Evolutionary conservation across 2,888 invertebrate species (phyloP).

Genomic region (Acanthopleura granulata): DNA sequence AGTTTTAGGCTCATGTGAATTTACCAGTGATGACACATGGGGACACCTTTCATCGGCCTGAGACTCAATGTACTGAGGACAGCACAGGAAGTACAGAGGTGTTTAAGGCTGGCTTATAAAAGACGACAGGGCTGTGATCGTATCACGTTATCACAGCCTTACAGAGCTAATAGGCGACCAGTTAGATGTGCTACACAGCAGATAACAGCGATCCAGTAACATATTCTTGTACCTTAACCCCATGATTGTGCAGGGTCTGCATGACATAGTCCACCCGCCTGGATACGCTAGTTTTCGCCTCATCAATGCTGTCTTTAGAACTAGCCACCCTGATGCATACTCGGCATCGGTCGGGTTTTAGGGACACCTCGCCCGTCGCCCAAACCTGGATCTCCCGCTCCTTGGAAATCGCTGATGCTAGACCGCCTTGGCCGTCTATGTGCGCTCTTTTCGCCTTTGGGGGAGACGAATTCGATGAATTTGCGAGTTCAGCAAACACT

Average conservation of each 20-base stretch:
- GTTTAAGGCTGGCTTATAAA: too few species aligned
- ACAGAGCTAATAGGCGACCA: too few species aligned
- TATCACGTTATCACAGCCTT: too few species aligned
- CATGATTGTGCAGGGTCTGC: slow-evolving; percentile 60
- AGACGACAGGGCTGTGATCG: too few species aligned
- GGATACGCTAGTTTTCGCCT: slow-evolving; percentile 62
- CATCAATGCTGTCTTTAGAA: slow-evolving; percentile 56
- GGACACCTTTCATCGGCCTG: too few species aligned
- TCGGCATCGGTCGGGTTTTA: slow-evolving; percentile 59
- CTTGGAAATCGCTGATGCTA: not conserved
- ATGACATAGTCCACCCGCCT: slow-evolving; percentile 61
- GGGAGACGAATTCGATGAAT: not conserved
- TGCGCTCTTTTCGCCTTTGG: not conserved
- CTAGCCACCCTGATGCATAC: slow-evolving; percentile 49
- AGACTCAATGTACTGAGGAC: too few species aligned
- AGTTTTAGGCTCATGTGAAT: too few species aligned
- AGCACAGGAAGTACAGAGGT: too few species aligned
- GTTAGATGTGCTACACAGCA: too few species aligned
- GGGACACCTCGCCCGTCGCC: slow-evolving; percentile 56
- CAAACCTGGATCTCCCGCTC: slow-evolving; percentile 49
- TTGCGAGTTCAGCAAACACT: slow-evolving; percentile 22
- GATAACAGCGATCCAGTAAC: too few species aligned
- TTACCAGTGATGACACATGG: too few species aligned
- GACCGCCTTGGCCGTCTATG: not conserved
- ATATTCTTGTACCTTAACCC: slow-evolving; percentile 50